A percentile compares a stretch with the other conserved stretches of the same genome.
These are phyloP conservation scores for Pipistrellus nathusii DNA, from an alignment of 2,797 vertebrate genomes.

Conservation along the genomic window DNA sequence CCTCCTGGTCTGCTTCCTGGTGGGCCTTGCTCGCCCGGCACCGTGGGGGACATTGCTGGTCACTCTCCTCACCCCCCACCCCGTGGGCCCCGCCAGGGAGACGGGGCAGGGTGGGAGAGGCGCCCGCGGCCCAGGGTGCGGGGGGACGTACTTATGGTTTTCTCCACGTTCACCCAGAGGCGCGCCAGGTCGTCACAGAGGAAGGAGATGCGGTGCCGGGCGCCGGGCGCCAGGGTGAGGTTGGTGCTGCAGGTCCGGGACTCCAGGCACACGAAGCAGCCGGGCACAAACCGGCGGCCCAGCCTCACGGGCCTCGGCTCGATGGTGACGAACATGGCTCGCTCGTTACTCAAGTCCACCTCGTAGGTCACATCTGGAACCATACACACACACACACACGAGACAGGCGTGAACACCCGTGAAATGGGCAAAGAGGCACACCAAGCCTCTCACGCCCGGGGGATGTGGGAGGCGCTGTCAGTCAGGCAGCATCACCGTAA, in stretches of 20 bases:
- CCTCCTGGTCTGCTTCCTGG: not conserved
- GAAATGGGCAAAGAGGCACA: not conserved
- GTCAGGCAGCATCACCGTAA: not conserved
- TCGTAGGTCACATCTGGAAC: constrained; percentile 84
- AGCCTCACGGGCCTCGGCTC: constrained; percentile 52
- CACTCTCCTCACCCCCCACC: not conserved
- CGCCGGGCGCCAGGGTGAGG: constrained; percentile 82
- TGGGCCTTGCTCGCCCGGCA: not conserved
- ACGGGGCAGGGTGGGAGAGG: not conserved
- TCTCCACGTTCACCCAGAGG: constrained; percentile 86
- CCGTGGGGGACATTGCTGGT: not conserved
- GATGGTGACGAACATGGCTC: constrained; percentile 81
- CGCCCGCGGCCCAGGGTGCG: accelerated
- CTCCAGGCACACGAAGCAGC: constrained; percentile 87
- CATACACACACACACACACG: not conserved
- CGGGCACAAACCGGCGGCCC: constrained; percentile 58
- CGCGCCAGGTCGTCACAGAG: constrained; percentile 86
- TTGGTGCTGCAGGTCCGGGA: constrained; percentile 80
- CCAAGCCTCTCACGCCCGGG: not conserved
- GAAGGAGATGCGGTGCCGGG: constrained; percentile 85
- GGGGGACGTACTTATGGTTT: constrained; percentile 84
- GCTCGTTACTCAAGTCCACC: constrained; percentile 85
- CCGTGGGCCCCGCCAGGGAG: not conserved
- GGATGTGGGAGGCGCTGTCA: accelerated
- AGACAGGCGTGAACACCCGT: accelerated